Evolutionary conservation across 1,140 invertebrate genomes (phyloP).

Genomic region (Probaryconus sp.): DNA sequence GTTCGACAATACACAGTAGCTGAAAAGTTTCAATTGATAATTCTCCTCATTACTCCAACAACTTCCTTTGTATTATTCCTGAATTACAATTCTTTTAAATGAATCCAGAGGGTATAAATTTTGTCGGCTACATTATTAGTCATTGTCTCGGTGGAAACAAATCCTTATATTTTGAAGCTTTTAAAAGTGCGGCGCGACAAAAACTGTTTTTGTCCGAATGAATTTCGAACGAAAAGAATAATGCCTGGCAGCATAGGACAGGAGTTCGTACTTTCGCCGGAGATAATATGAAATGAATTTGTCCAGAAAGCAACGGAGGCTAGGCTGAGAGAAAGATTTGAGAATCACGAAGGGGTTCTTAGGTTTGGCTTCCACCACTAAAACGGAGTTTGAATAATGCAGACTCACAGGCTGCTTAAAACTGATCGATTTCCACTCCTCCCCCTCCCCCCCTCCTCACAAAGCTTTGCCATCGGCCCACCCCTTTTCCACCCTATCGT

Average conservation of each 20-base stretch:
- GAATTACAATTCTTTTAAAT: slow-evolving; percentile 19
- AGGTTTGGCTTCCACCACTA: slow-evolving; percentile 53
- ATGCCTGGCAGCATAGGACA: slow-evolving; percentile 37
- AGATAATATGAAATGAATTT: slow-evolving; percentile 63
- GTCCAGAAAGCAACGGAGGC: slow-evolving; percentile 45
- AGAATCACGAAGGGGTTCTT: slow-evolving; percentile 46
- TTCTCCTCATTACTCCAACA: slow-evolving; percentile 44
- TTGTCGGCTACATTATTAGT: slow-evolving; percentile 45
- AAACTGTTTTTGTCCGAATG: slow-evolving; percentile 30
- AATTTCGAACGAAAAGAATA: slow-evolving; percentile 36
- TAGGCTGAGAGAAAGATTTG: slow-evolving; percentile 30
- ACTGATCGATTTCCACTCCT: slow-evolving; percentile 70
- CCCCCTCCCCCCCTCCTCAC: no score
- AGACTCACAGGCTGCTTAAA: slow-evolving; percentile 75
- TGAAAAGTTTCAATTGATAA: no score
- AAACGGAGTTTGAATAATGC: slow-evolving; percentile 76
- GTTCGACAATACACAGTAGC: no score
- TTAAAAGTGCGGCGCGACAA: neutral
- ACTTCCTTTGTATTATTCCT: slow-evolving; percentile 36
- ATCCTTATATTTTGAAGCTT: slow-evolving; percentile 29
- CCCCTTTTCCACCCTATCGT: slow-evolving; percentile 21
- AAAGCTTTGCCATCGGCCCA: slow-evolving; percentile 37
- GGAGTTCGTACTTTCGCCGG: slow-evolving; percentile 49
- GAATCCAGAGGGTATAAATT: slow-evolving; percentile 6
- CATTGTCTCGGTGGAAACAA: slow-evolving; percentile 40